Evolutionary conservation across 2,888 invertebrate genomes (phyloP).

Genomic region (Apeira syringaria): DNA sequence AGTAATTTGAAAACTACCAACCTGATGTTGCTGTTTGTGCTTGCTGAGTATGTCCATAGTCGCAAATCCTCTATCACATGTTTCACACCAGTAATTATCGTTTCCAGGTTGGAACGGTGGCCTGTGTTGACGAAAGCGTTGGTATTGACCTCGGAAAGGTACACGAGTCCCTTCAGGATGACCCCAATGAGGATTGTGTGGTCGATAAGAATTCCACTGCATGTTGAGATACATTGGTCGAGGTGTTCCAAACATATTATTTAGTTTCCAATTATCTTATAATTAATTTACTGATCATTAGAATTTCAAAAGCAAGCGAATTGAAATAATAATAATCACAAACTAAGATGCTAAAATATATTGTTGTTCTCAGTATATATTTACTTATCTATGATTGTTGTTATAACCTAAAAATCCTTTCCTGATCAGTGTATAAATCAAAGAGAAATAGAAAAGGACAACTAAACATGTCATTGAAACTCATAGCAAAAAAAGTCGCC

Average conservation of each 20-base stretch:
- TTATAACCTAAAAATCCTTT: too few species aligned
- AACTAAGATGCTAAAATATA: too few species aligned
- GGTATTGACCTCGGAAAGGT: constrained; percentile 23
- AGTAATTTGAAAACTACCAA: constrained; percentile 34
- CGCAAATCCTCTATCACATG: constrained; percentile 91
- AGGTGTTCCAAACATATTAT: constrained; percentile 32
- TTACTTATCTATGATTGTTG: too few species aligned
- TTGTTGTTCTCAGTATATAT: too few species aligned
- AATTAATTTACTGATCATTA: too few species aligned
- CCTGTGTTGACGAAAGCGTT: constrained; percentile 23
- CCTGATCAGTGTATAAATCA: too few species aligned
- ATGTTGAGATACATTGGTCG: constrained; percentile 26
- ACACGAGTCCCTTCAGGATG: constrained; percentile 27
- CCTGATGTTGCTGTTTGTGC: constrained; percentile 90
- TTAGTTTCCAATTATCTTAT: too few species aligned
- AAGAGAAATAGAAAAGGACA: too few species aligned
- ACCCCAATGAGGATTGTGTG: constrained; percentile 34
- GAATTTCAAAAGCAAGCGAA: too few species aligned
- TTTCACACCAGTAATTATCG: constrained; percentile 86
- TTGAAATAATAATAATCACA: too few species aligned
- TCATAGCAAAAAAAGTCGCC: too few species aligned
- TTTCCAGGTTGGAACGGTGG: constrained; percentile 23
- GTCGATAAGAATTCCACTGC: constrained; percentile 25
- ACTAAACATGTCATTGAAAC: too few species aligned
- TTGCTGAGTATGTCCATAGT: constrained; percentile 82